Evolutionary conservation across 2,888 invertebrate species (phyloP).

Genomic region (Spilarctia lutea): DNA sequence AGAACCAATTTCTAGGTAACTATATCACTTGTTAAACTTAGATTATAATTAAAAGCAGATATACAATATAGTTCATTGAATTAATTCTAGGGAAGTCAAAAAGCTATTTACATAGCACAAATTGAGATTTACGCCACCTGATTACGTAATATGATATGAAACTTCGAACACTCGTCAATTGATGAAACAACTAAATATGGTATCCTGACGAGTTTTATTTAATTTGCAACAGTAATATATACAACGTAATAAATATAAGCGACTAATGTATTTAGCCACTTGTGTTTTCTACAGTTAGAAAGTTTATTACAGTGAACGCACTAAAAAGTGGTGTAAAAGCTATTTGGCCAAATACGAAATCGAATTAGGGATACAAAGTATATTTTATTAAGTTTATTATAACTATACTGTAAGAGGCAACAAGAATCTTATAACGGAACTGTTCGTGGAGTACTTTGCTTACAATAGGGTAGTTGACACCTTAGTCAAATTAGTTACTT

Average conservation of each 20-base stretch:
- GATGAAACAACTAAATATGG: not conserved
- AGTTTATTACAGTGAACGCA: too few relatives aligned
- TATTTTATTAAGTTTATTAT: not conserved
- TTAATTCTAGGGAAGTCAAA: not conserved
- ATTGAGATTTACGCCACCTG: not conserved
- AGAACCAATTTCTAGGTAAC: not conserved
- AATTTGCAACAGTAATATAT: not conserved
- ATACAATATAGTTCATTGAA: not conserved
- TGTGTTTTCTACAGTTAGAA: too few relatives aligned
- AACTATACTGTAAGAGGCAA: not conserved
- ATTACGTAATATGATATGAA: not conserved
- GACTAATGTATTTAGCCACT: not conserved
- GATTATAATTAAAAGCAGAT: not conserved
- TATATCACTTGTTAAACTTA: not conserved
- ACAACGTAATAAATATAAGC: not conserved
- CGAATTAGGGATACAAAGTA: not conserved
- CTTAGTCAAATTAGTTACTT: too few relatives aligned
- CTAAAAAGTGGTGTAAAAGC: too few relatives aligned
- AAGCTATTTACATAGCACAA: not conserved
- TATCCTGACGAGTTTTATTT: not conserved
- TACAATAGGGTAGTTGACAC: too few relatives aligned
- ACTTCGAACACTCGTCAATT: not conserved
- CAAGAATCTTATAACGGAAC: not conserved
- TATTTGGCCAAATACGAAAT: not conserved
- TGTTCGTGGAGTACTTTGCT: too few relatives aligned